Percentiles rank a stretch among this genome's conserved stretches.
Evolutionary conservation across 2,888 invertebrate species (phyloP).

Genomic region (Megalurothrips usitatus): DNA sequence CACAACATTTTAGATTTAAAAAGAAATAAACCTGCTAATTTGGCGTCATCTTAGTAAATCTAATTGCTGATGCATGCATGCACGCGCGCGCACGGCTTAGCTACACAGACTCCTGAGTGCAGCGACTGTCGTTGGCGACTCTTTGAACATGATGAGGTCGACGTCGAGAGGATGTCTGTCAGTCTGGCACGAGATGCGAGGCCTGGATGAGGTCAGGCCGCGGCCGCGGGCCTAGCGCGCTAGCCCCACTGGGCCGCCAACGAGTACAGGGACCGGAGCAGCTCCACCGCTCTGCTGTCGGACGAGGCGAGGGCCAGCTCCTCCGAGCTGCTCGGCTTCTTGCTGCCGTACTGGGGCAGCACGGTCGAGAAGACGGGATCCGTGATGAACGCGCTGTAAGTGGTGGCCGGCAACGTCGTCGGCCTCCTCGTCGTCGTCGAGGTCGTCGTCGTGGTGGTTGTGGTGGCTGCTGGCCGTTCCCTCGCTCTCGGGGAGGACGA

Average conservation of each 20-base stretch:
- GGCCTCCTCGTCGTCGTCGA: slow-evolving; percentile 33
- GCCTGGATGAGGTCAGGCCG: too few species aligned
- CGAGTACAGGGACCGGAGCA: slow-evolving; percentile 76
- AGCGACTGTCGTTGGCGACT: too few species aligned
- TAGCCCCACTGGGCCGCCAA: slow-evolving; percentile 76
- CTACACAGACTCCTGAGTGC: too few species aligned
- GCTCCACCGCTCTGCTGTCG: slow-evolving; percentile 73
- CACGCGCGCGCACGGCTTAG: too few species aligned
- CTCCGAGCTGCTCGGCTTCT: slow-evolving; percentile 31
- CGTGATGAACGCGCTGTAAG: slow-evolving; percentile 26
- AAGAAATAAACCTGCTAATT: too few species aligned
- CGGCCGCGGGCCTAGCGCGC: not conserved
- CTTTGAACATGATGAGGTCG: too few species aligned
- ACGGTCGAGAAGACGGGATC: slow-evolving; percentile 2
- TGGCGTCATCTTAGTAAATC: too few species aligned
- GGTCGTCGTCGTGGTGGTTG: slow-evolving; percentile 31
- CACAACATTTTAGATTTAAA: too few species aligned
- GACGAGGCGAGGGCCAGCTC: slow-evolving; percentile 46
- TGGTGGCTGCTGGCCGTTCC: slow-evolving; percentile 29
- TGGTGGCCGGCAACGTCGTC: slow-evolving; percentile 31
- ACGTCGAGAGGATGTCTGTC: too few species aligned
- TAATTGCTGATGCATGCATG: too few species aligned
- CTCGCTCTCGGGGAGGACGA: not conserved
- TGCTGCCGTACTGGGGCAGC: slow-evolving; percentile 11
- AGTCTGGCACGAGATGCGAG: too few species aligned